Evolutionary conservation across 2,888 invertebrate species (phyloP).

Genomic region (Zygogramma bicolorata): DNA sequence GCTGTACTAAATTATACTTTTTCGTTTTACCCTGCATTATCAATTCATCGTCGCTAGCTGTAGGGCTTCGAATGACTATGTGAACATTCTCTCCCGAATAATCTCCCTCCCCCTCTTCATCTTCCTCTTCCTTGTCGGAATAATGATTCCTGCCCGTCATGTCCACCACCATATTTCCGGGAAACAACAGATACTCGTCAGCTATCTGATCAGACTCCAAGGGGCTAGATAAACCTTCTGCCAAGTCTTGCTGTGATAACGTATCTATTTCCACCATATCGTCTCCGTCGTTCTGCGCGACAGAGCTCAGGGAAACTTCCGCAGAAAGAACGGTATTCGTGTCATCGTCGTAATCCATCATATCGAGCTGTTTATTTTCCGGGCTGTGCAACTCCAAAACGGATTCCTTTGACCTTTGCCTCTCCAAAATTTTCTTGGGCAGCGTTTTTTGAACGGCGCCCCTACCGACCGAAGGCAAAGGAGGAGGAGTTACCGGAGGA

Average conservation of each 20-base stretch:
- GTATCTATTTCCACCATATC: conserved; percentile 72
- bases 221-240: conserved; percentile 74
- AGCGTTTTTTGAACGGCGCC: conserved; percentile 50
- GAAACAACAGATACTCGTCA: conserved; percentile 75
- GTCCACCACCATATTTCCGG: conserved; percentile 73
- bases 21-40: conserved; percentile 64
- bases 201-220: conserved; percentile 71
- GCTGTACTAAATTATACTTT: conserved; percentile 61
- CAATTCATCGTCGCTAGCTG: conserved; percentile 65
- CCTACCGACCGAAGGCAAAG: conserved; percentile 55
- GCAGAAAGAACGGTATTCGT: conserved; percentile 71
- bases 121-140: conserved; percentile 66
- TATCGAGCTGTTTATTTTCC: conserved; percentile 68
- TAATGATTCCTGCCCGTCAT: conserved; percentile 72
- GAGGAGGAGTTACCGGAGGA: conserved; percentile 71
- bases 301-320: conserved; percentile 72
- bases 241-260: conserved; percentile 69
- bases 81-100: conserved; percentile 55
- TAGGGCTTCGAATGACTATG: conserved; percentile 64
- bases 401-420: conserved; percentile 53
- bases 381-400: conserved; percentile 53
- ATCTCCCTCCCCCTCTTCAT: conserved; percentile 61
- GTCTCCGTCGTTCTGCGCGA: conserved; percentile 72
- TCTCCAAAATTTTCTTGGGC: conserved; percentile 54
- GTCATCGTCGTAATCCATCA: conserved; percentile 73